Evolutionary conservation across 1,140 invertebrate species (phyloP), one percentile per base, ranked within the genome.

Genomic region (Danaus melanippus): DNA sequence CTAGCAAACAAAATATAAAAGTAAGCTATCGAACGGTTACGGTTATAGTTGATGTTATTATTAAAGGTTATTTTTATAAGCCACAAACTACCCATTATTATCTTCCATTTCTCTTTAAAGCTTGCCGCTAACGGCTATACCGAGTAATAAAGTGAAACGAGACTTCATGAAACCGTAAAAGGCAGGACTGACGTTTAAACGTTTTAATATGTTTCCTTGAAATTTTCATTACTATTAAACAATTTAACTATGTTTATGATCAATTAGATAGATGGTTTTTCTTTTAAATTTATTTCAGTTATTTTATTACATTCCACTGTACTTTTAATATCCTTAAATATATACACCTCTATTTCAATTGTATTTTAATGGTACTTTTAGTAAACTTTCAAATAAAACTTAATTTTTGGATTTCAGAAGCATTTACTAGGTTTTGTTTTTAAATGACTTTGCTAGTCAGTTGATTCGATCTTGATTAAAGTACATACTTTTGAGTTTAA

Each of bases 61-160:
- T 53, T 53, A 49, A 53, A 42, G 21, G 21, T 32, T 42, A 58
- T 42, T 47, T 42, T 47, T 47, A 52, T 58, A 53, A 51, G 50
- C 56, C 56, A 58, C 56, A 53, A 58, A 58, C 50, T 58, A 52
- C 43, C 50, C 41, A 42, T 53, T 58, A 51, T 52, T 47, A 52
- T 52, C 56, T 58, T 48, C 53, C 47, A 42, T 55, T 51, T 52
- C 50, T 58, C 56, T 47, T 52, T 49, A 47, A 42, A 9, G 32
- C 45, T 43, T 32, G 21, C 21, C 11, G 42, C 54, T 56, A 56
- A 56, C 54, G 54, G 47, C 15, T 50, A 53, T 46, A 59, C 46
- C 49, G 45, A 47, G 56, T 53, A 49, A 58, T 58, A 58, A 58
- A 58, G 46, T 50, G 46, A 44, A 48, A 53, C 51, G 50, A 53